Conservation (phyloP, 2,888 invertebrate genomes). For the Falcaria lacertinaria region DNA sequence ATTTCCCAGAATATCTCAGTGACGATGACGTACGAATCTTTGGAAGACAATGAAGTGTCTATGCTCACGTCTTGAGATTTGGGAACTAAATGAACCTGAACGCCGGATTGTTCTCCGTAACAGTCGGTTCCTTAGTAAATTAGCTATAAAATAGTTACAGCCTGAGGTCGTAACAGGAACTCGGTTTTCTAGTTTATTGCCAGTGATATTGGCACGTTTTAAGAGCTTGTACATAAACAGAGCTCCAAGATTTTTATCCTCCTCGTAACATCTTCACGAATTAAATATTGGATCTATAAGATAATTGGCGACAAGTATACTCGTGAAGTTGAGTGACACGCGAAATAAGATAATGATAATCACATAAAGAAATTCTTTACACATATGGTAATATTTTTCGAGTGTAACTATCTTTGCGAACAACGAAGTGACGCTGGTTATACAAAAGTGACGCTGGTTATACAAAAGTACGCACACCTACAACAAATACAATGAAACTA, state of each 20-base stretch:
- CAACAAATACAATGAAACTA: too few species aligned
- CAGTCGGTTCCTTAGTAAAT: slow-evolving; percentile 19
- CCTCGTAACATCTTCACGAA: not conserved
- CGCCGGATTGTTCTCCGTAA: slow-evolving; percentile 3
- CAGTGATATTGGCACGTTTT: slow-evolving; percentile 21
- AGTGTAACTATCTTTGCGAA: too few species aligned
- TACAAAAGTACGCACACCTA: too few species aligned
- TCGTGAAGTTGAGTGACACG: too few species aligned
- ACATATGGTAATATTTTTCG: too few species aligned
- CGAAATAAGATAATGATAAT: too few species aligned
- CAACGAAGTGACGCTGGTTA: too few species aligned
- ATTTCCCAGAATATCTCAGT: not conserved
- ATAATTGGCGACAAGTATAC: too few species aligned
- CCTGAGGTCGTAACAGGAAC: slow-evolving; percentile 28
- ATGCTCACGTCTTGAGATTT: not conserved
- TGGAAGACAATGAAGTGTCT: not conserved
- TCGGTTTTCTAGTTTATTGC: slow-evolving; percentile 34
- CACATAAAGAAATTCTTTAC: too few species aligned
- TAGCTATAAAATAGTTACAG: slow-evolving; percentile 32
- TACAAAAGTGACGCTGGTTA: too few species aligned
- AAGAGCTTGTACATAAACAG: slow-evolving; percentile 19
- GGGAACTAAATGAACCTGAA: not conserved
- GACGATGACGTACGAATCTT: not conserved
- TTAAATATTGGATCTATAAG: not conserved
- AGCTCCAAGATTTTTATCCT: not conserved